Base-by-base conservation (phyloP, 64 coral and sea anemone genomes). In the Acropora tenuis region DNA sequence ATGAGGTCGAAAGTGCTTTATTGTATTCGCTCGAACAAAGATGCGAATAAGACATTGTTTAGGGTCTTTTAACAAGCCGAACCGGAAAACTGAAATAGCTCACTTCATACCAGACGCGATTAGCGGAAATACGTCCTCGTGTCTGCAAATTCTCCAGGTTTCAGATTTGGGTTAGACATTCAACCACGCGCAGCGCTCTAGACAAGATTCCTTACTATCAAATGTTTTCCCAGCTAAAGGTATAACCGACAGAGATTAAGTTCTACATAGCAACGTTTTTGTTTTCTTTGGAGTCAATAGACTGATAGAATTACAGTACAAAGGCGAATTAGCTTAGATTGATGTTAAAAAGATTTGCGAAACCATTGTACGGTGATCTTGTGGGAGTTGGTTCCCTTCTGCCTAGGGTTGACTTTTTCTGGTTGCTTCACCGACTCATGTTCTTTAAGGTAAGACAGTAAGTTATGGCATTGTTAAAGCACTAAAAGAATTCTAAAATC, bases 261-360 rank as follows among this genome's bases (percentile, higher is more conserved):
- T 55, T 55, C 52, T 78, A 46, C 1, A 17, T 58, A 15, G 61
- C 65, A 17, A 72, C 82, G 65, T 50, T 46, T 85, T 16, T 18
- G 82, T 19, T 69, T 69, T 59, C 47, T 45, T 85, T 48, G 75
- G 43, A 78, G 59, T 15, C 1, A 40, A 41, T 15, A n/a, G 44
- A 46, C 43, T 49, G 72, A 85, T 71, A 65, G 82, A 65, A 85
- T 85, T 85, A 85, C 75, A 5, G 6, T 20, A 48, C 61, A 85
- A 85, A 85, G 46, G 60, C 67, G 65, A 65, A 71, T 85, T 85
- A 85, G 82, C 17, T 12, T 49, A 45, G 66, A 85, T 71, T 71
- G 65, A 8, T 16, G 69, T 61, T 85, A 59, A 72, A 85, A 65
- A 85, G 63, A 71, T 13, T 85, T 71, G 18, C 8, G 7, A 72